phyloP scores from a whole-genome alignment of 2,888 invertebrate species.

The Metacarcinus magister region DNA sequence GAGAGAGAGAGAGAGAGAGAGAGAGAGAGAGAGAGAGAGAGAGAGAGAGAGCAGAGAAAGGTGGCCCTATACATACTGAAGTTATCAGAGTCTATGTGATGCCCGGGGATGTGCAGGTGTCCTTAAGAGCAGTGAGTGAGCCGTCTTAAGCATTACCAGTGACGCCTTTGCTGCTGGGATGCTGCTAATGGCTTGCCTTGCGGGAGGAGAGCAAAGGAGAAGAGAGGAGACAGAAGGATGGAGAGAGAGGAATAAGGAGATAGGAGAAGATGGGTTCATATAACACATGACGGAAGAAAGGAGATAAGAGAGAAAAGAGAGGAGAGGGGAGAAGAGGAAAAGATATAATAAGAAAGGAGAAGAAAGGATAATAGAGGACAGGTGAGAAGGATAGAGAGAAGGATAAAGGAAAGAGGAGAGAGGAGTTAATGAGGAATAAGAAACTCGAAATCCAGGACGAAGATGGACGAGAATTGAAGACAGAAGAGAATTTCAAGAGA shows the following conservation, averaged over 20 bases:
- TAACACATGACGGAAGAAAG: too few species aligned
- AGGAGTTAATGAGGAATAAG: neutral
- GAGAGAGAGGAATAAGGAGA: neutral
- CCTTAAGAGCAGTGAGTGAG: neutral
- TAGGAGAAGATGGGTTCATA: neutral
- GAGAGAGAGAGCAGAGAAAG: neutral
- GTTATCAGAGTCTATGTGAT: too few species aligned
- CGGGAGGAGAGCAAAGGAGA: neutral
- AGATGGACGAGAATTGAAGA: neutral
- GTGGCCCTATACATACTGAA: too few species aligned
- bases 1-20: neutral
- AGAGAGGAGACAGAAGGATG: neutral
- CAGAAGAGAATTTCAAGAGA: neutral
- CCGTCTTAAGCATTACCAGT: neutral
- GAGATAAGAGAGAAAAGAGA: too few species aligned
- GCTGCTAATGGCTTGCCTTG: neutral
- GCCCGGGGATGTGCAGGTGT: neutral
- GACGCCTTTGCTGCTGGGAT: neutral
- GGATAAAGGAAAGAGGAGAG: neutral
- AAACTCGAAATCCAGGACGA: neutral
- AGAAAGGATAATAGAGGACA: neutral
- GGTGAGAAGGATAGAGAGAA: neutral
- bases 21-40: conserved; percentile 60
- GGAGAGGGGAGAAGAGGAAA: neutral
- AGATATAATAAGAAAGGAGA: neutral